Evolutionary conservation across 2,888 invertebrate species (phyloP).

Genomic region (Amiota mariae): DNA sequence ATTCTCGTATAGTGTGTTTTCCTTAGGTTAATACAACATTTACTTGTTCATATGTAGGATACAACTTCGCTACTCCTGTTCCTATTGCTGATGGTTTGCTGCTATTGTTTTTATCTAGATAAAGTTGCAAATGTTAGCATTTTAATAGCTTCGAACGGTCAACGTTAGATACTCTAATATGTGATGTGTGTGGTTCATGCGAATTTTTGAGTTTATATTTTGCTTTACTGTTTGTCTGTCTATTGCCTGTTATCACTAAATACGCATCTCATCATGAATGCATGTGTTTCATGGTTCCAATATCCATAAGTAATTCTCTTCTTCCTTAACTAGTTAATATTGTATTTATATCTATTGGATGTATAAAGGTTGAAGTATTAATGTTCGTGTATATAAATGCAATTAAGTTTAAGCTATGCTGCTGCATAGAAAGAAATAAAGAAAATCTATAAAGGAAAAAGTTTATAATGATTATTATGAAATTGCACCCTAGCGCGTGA

Average conservation of each 20-base stretch:
- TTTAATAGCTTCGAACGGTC: slow-evolving; percentile 54
- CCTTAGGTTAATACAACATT: neutral
- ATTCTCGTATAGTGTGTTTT: slow-evolving; percentile 45
- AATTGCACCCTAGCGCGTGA: slow-evolving; percentile 58
- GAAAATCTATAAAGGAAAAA: slow-evolving; percentile 48
- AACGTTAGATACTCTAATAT: slow-evolving; percentile 9
- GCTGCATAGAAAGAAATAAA: slow-evolving; percentile 42
- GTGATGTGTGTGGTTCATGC: neutral
- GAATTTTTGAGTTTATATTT: neutral
- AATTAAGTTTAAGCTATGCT: too few species aligned
- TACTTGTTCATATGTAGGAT: too few species aligned
- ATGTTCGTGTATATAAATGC: too few species aligned
- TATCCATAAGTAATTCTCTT: too few species aligned
- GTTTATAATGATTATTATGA: slow-evolving; percentile 56
- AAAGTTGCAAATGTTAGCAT: slow-evolving; percentile 68
- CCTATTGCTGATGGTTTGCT: slow-evolving; percentile 1
- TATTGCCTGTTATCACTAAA: neutral
- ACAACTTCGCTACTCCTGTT: neutral
- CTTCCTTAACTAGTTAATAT: too few species aligned
- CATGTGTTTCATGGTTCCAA: neutral
- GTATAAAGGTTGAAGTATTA: too few species aligned
- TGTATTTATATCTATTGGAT: too few species aligned
- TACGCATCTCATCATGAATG: neutral
- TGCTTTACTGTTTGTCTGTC: neutral
- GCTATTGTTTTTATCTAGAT: slow-evolving; percentile 46